Evolutionary conservation across 2,888 invertebrate genomes (phyloP).

Genomic region (Diachrysia chrysitis): DNA sequence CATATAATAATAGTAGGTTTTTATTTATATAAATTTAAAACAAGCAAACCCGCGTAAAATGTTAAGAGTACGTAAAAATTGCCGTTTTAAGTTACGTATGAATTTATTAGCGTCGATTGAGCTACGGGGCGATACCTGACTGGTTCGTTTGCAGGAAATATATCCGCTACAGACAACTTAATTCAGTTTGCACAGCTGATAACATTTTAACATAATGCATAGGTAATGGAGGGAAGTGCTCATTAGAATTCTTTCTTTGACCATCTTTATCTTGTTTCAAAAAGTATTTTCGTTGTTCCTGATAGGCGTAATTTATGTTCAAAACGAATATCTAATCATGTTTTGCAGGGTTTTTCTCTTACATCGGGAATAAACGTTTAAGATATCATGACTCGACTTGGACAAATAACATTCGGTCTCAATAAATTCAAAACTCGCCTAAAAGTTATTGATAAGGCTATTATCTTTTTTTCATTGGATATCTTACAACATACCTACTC

Average conservation of each 20-base stretch:
- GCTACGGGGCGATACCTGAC: slow-evolving; percentile 29
- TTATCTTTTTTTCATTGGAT: background rate
- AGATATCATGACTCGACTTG: background rate
- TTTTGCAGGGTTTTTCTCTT: background rate
- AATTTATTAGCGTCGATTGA: slow-evolving; percentile 21
- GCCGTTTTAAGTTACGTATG: slow-evolving; percentile 14
- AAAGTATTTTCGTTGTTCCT: background rate
- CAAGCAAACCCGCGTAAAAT: background rate
- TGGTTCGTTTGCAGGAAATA: slow-evolving; percentile 29
- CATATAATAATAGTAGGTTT: no score
- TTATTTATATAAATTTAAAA: background rate
- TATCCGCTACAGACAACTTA: slow-evolving; percentile 7
- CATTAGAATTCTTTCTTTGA: slow-evolving; percentile 4
- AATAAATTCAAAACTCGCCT: background rate
- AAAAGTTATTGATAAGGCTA: background rate
- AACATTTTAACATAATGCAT: background rate
- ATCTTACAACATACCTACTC: no score
- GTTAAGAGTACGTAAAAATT: background rate
- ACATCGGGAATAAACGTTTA: background rate
- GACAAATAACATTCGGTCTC: background rate
- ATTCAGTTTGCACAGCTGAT: slow-evolving; percentile 27
- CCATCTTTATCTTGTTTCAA: background rate
- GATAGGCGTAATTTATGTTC: background rate
- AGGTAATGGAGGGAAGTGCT: background rate
- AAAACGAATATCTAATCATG: background rate